A percentile compares a stretch with the other conserved stretches of the same genome.
Evolutionary conservation across 2,888 invertebrate species (phyloP).

Genomic region (Muscina levida): DNA sequence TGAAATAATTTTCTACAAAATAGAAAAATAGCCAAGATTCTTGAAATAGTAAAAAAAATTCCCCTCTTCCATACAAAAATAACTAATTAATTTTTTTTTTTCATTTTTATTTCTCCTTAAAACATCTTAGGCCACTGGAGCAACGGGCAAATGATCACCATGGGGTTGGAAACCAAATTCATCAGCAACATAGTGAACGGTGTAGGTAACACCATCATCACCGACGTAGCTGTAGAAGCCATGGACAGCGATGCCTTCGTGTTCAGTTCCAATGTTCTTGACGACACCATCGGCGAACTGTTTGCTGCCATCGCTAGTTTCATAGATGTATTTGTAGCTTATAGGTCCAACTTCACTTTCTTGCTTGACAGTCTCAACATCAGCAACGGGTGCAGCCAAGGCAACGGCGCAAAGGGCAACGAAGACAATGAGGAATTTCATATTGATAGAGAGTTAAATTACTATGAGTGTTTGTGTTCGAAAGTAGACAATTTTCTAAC

Average conservation of each 20-base stretch:
- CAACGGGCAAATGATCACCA: conserved; percentile 80
- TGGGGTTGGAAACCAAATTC: conserved; percentile 77
- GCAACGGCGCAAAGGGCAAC: conserved; percentile 74
- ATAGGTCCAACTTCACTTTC: conserved; percentile 82
- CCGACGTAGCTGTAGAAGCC: conserved; percentile 81
- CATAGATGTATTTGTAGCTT: conserved; percentile 75
- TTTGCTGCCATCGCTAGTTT: conserved; percentile 81
- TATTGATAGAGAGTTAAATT: too few species aligned
- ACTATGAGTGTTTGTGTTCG: too few species aligned
- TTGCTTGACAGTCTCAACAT: conserved; percentile 70
- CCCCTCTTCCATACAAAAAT: too few species aligned
- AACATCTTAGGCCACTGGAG: conserved; percentile 69
- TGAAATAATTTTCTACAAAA: too few species aligned
- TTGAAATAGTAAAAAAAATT: too few species aligned
- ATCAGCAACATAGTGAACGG: conserved; percentile 79
- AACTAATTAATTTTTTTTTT: too few species aligned
- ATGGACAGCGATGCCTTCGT: conserved; percentile 79
- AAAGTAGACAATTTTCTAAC: too few species aligned
- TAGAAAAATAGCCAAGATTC: too few species aligned
- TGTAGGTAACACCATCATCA: conserved; percentile 82
- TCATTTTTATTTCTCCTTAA: too few species aligned
- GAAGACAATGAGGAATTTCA: conserved; percentile 76
- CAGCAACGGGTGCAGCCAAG: conserved; percentile 74
- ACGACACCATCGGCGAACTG: conserved; percentile 81
- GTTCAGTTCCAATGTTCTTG: conserved; percentile 80